Base-by-base conservation (phyloP, 2,888 invertebrate species). In the Ditula angustiorana region DNA sequence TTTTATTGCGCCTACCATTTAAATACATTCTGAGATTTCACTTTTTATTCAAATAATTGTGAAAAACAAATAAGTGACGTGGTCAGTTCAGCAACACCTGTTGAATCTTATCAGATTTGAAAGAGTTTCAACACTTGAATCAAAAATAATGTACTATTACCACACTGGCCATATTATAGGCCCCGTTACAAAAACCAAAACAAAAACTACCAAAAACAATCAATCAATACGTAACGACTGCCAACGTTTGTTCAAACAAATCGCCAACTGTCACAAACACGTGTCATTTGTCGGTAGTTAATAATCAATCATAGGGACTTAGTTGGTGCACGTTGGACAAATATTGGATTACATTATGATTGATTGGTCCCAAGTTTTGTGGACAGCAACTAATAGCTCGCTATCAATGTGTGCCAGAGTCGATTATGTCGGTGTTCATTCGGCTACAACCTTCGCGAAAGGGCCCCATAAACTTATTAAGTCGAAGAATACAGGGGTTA, bases 291-390 rank as follows among this genome's bases (percentile, higher is more conserved):
- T 53, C 50, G 52, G 24, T 35, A 23, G 30, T 64, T 58, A 21
- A 64, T 58, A 64, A 64, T 64, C 63, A 52, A 58, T 64, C 63
- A 64, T 58, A 52, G 7, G 16, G 46, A 33, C 46, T 64, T 64
- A 64, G 62, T 62, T 35, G 44, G 58, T 13, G 52, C 35, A 46
- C 28, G 58, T 28, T 41, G 56, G 63, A 64, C 63, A 64, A 58
- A 64, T 64, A 64, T 64, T 58, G 58, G 63, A 64, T 64, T 64
- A 64, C 52, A 58, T 44, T 58, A 26, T 64, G 63, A 64, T 64
- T 53, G 63, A 64, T 64, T 64, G 63, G 46, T 1, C 44, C 46
- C 63, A 53, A 64, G 63, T 64, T 64, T 64, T 58, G 63, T 41
- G 58, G 63, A 64, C 63, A 58, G 58, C 33, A 44, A 52, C 52